Base-by-base conservation (phyloP, 2,797 vertebrate species). In the Xenentodon cancila region DNA sequence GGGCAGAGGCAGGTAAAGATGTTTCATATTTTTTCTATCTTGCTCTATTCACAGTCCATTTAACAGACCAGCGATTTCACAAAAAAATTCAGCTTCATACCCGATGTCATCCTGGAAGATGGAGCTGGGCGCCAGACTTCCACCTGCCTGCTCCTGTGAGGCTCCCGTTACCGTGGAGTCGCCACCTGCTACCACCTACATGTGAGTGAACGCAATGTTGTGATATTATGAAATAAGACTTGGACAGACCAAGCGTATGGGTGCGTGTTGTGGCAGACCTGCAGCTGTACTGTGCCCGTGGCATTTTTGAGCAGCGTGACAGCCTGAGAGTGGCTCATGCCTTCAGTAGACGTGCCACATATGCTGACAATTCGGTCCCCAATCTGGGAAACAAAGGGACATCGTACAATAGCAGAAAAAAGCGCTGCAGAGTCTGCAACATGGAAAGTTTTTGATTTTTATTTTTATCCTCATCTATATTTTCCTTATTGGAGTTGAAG, bases 71-170 rank as follows among this genome's bases (percentile, higher is more conserved):
- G 37, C 37, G 9, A n/a, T n/a, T n/a, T 40, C 16, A 40, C 15
- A 40, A 40, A 40, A 13, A 3, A 16, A 40, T 3, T 40, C 0
- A 7, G 17, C 45, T 46, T 79, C 90, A 45, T 81, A 99, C 97
- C 97, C 94, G 43, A 98, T 92, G 71, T 98, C 97, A 74, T 99
- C 97, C 44, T 98, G 96, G 89, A 99, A 97, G 77, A 99, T 96
- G 86, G 92, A 93, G 82, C 92, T 93, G 48, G 95, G 89, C 0
- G 93, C 92, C 46, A 97, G 87, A 32, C 92, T 92, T 42, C 90
- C 86, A 0, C 57, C 73, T 13, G 91, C 69, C 17, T 92, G 94
- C 64, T 96, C 96, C 71, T 93, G 93, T 42, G 94, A 88, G 1
- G 95, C 94, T 7, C 95, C 92, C 0, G 97, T 98, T 68, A 98